Conservation (phyloP, 2,888 invertebrate species). For the Amphipoea lucens region DNA sequence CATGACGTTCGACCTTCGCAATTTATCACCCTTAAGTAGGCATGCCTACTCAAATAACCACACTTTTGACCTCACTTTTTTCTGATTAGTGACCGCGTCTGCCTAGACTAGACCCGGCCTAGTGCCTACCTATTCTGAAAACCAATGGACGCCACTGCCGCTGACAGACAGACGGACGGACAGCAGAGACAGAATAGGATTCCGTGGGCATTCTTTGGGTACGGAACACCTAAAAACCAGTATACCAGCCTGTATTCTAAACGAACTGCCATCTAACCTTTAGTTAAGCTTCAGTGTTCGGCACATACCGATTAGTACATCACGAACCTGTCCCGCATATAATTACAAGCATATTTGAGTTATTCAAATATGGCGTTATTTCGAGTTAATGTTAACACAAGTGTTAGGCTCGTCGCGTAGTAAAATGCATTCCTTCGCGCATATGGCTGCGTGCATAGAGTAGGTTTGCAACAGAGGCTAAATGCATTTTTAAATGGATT, state of each 20-base stretch:
- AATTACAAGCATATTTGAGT: conserved; percentile 50
- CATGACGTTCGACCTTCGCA: too few species aligned
- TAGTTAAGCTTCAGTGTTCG: conserved; percentile 5
- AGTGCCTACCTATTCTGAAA: too few species aligned
- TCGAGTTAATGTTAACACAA: conserved; percentile 69
- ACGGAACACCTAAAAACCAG: background rate
- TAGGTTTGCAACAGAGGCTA: conserved; percentile 46
- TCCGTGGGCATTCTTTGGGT: too few species aligned
- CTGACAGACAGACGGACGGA: too few species aligned
- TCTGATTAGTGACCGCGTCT: too few species aligned
- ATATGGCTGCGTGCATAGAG: conserved; percentile 60
- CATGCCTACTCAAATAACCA: too few species aligned
- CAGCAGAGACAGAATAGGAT: too few species aligned
- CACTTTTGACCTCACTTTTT: too few species aligned
- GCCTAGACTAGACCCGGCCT: too few species aligned
- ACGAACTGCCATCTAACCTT: background rate
- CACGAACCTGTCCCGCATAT: conserved; percentile 42
- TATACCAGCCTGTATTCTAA: background rate
- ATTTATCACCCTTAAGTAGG: too few species aligned
- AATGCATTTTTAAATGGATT: background rate
- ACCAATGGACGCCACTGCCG: too few species aligned
- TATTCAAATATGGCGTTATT: conserved; percentile 61
- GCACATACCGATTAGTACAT: conserved; percentile 40
- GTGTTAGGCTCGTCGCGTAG: conserved; percentile 65
- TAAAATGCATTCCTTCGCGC: conserved; percentile 67